Base-by-base conservation (phyloP, 2,888 invertebrate species). In the Isotomurus palustris region DNA sequence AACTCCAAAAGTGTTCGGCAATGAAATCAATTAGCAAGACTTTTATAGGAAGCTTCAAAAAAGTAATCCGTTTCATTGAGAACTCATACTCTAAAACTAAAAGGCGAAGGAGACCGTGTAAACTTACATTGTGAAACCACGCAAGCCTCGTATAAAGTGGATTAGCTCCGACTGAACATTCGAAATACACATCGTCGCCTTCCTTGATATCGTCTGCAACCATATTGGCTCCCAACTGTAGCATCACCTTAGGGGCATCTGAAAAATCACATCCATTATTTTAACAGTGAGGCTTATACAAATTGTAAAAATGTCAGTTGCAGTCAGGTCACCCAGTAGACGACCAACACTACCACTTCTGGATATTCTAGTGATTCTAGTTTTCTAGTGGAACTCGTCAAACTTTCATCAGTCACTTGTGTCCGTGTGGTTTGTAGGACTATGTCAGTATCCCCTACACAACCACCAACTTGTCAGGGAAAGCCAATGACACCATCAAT, bases 101-200 rank as follows among this genome's bases (percentile, higher is more conserved):
- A n/a, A n/a, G n/a, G n/a, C n/a, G n/a, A 32, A 32, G 12, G 32
- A 10, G 32, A 45, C 19, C 14, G n/a, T n/a, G n/a, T n/a, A 17
- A n/a, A 85, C 88, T 86, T 80, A 91, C 91, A 73, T 86, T 86
- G 75, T 90, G 89, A 75, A 85, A 90, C 90, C 90, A 91, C 59
- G 87, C 84, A 71, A 90, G 83, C 74, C 88, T 86, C 77, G 89
- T 86, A 29, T 85, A 84, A 73, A 86, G 87, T 19, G 90, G 91
- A 78, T 91, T 91, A 49, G 90, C 86, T 73, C 84, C 83, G 66
- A 91, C 87, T 68, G 84, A 83, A 76, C 90, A 91, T 75, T 90
- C 90, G 76, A 91, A 91, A 76, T 90, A 90, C 58, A 89, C 90
- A 76, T 90, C 90, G 73, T 88, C 90, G 32, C 89, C 88, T 77